These are phyloP conservation scores for Choloepus didactylus DNA, from an alignment of 2,797 vertebrate species.

Conservation along the genomic window DNA sequence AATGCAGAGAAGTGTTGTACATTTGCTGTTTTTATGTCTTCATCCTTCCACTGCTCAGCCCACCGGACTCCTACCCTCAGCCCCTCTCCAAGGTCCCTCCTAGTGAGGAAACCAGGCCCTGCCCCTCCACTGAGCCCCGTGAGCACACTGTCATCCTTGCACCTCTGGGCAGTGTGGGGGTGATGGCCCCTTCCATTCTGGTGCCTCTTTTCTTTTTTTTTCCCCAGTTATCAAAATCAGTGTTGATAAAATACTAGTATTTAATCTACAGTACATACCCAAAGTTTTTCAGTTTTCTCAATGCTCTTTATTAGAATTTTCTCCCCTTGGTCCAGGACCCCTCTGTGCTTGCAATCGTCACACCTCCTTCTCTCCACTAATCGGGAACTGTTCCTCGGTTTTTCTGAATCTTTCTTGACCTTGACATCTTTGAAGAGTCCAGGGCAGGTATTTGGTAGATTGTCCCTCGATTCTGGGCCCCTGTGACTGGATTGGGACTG, in stretches of 20 bases:
- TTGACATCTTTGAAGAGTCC: background rate
- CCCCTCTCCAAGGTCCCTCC: too few species aligned
- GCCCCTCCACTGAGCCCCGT: background rate
- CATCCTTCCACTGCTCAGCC: too few species aligned
- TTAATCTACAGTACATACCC: background rate
- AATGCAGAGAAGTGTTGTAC: too few species aligned
- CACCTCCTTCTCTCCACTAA: background rate
- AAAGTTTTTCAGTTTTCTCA: background rate
- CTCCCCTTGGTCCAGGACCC: background rate
- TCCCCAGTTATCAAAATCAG: background rate
- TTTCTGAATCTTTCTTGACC: background rate
- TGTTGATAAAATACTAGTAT: background rate
- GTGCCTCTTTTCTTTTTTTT: background rate
- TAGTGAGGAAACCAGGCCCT: background rate
- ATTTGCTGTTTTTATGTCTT: background rate
- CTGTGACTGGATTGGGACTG: background rate
- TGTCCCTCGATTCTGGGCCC: background rate
- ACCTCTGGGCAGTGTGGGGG: background rate
- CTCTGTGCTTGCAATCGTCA: background rate
- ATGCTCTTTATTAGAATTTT: background rate
- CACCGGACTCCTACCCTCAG: background rate
- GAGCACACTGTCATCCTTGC: rapidly evolving
- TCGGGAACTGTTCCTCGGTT: background rate
- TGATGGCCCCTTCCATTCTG: rapidly evolving
- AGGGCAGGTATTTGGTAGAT: background rate